Base-by-base conservation (phyloP, 1,140 invertebrate genomes). In the Drosophila sulfurigaster region DNA sequence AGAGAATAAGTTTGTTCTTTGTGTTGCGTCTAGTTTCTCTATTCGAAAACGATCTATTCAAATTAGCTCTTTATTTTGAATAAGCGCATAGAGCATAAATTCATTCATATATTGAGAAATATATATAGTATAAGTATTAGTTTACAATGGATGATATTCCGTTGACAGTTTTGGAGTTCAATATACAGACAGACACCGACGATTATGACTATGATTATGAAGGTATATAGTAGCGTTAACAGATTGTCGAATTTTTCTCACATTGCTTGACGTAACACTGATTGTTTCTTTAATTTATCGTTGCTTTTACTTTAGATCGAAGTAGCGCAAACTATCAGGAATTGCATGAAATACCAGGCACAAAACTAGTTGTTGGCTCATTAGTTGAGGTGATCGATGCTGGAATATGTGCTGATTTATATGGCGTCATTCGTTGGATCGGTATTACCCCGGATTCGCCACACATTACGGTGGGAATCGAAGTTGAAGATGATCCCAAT, bases 401-500 rank as follows among this genome's bases (percentile, higher is more conserved):
- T 2, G 90, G 80, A 13, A 45, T 51, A 20, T 59, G 48, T 60
- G 93, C 94, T 65, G 92, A 94, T 65, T 88, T 94, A 32, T 96
- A 96, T 93, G 98, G 97, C 54, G 95, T 98, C 7, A 96, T 98
- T 70, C 95, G 96, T 91, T 98, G 98, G 97, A 96, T 98, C 89
- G 97, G 97, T 4, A 93, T 77, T 2, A 71, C 77, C 30, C 75
- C 80, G 1, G 82, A 90, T 4, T 78, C 70, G 1, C 88, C 87
- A 35, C 91, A 91, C 49, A 82, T 94, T 10, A 62, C 93, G 32
- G 94, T 94, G 4, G 95, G 95, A 45, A 93, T 95, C 63, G 94
- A 95, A 88, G 90, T 97, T 91, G 96, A 97, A 91, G 95, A 97
- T 86, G 95, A 97, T 92, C 95, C 95, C 74, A 93, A 94, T 54